Evolutionary conservation across 2,888 invertebrate genomes (phyloP), one percentile per base, ranked within the genome.

Genomic region (Dryobota labecula): DNA sequence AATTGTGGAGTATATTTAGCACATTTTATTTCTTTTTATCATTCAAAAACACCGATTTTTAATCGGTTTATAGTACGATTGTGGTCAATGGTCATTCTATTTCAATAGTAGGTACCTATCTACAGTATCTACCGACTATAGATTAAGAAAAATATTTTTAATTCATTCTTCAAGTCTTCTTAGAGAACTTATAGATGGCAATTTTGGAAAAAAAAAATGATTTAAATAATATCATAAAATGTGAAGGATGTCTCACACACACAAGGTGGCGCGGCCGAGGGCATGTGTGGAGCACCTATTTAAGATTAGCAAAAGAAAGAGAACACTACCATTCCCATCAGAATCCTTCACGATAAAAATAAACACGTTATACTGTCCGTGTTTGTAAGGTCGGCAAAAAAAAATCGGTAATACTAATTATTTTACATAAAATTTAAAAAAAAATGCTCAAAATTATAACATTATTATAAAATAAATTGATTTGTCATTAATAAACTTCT

Each of bases 201-300:
- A 27, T 1, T 45, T 45, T n/a, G n/a, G n/a, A n/a, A n/a, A 15
- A 11, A 66, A 38, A 36, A 45, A n/a, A 4, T 9, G n/a, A 15
- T 41, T 36, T 43, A 27, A 20, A 41, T 43, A n/a, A 45, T 24
- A 15, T n/a, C 6, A 13, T 15, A 15, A 70, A 70, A 70, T 27
- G 9, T 24, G 15, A 18, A 43, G 3, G 20, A 27, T 18, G 2
- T 24, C 13, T 13, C 20, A n/a, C n/a, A n/a, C n/a, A n/a, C n/a
- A n/a, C n/a, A 64, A 24, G 15, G 2, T n/a, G n/a, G 18, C 27
- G n/a, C 11, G 60, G n/a, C n/a, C n/a, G 18, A 20, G 8, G 20
- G 9, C 33, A 41, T 33, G 33, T 41, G 9, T 9, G 2, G 20
- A 33, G 7, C 11, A 66, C 27, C 6, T 18, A 30, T 15, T 41